phyloP scores from a whole-genome alignment of 2,888 invertebrate species.

The Adineta ricciae region DNA sequence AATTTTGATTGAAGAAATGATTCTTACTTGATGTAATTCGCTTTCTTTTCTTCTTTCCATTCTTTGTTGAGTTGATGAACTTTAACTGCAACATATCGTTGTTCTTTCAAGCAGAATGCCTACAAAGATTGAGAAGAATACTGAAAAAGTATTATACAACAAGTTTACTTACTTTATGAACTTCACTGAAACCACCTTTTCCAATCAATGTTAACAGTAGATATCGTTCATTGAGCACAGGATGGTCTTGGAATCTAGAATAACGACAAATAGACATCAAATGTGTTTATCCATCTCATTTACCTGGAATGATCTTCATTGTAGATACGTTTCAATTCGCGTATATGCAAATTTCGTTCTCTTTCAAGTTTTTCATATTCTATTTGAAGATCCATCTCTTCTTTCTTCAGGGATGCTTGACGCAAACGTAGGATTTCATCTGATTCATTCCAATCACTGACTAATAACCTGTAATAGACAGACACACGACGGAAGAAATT shows the following conservation, averaged over 20 bases:
- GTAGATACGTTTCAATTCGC: constrained; percentile 95
- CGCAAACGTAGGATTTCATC: constrained; percentile 96
- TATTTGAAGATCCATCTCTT: constrained; percentile 90
- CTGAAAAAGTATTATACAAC: no score
- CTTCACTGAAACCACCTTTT: constrained; percentile 60
- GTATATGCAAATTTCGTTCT: constrained; percentile 90
- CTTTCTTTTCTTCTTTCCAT: constrained; percentile 99
- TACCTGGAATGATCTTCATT: constrained; percentile 80
- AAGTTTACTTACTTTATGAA: constrained; percentile 44
- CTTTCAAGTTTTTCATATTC: constrained; percentile 97
- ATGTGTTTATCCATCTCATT: no score
- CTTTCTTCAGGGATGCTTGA: constrained; percentile 92
- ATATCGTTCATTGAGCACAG: constrained; percentile 88
- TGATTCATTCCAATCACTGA: constrained; percentile 82
- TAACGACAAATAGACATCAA: not conserved
- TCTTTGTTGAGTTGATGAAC: constrained; percentile 99
- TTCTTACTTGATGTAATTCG: constrained; percentile 87
- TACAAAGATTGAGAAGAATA: no score
- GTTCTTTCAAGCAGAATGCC: constrained; percentile 97
- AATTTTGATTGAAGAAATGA: not conserved
- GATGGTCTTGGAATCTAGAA: constrained; percentile 87
- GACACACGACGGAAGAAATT: not conserved
- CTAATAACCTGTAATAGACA: not conserved
- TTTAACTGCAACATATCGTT: constrained; percentile 98
- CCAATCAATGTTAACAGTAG: constrained; percentile 89